Base-by-base conservation (phyloP, 2,888 invertebrate species). In the Amiota mariae region DNA sequence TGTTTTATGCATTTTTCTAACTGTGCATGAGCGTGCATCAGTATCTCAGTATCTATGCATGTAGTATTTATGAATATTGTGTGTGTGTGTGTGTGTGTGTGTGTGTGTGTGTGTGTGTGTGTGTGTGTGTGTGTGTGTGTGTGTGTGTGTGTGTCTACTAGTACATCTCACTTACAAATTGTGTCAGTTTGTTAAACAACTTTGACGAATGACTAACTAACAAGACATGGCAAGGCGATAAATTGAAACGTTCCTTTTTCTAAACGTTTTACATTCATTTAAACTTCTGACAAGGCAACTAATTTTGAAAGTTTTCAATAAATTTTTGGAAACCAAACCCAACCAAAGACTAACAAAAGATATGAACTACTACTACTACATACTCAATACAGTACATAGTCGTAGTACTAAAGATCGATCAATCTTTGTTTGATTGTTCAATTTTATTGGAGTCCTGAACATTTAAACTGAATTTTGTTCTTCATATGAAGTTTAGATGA, bases 261-360 rank as follows among this genome's bases (percentile, higher is more conserved):
- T 36, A 36, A 36, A 36, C 36, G 8, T 36, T 36, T 54, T 46
- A 20, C 46, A 73, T 15, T 36, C 76, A 71, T 73, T 73, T 75
- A 72, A 80, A 77, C 64, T 36, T 77, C 64, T 78, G 75, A 76
- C 72, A 76, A 76, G 73, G 54, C 74, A 78, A 75, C 76, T 76
- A 71, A 75, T 76, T 77, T 77, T 36, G 36, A 36, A 36, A 24
- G 56, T 71, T 24, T 24, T 47, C 15, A 20, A 24, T 20, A 11
- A 9, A 15, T 59, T 20, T 59, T 64, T 46, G 56, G 46, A 64
- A 46, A n/a, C 56, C 56, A 18, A 56, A n/a, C n/a, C n/a, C n/a
- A 36, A 36, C 8, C 36, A 36, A 36, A 36, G 36, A 36, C 36
- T 36, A 36, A 36, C 36, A 36, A 36, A 36, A 36, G 3, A 36